Conservation (phyloP, 2,113 vertebrate genomes). For the Pantherophis guttatus region DNA sequence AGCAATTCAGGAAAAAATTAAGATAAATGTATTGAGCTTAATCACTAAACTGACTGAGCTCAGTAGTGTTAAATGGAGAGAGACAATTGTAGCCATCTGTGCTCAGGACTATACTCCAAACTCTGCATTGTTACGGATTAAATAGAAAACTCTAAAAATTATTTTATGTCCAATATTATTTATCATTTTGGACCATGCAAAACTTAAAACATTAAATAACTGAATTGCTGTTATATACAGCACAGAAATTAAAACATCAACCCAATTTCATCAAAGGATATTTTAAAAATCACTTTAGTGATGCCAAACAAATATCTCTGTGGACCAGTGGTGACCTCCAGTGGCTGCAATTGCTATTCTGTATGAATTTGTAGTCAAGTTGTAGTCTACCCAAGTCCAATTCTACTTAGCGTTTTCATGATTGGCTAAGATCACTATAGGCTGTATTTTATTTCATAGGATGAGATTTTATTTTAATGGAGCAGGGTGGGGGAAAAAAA, state of each 20-base stretch:
- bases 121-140: neutral
- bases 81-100: neutral
- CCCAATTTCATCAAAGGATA: neutral
- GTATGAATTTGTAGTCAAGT: neutral
- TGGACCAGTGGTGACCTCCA: slow-evolving; percentile 55
- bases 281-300: neutral
- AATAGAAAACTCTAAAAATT: neutral
- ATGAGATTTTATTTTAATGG: neutral
- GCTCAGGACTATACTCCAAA: too few species aligned
- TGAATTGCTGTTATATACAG: slow-evolving; percentile 33
- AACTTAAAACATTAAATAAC: slow-evolving; percentile 18
- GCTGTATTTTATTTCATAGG: neutral
- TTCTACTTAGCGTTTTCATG: neutral
- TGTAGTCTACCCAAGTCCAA: neutral
- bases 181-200: neutral
- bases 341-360: slow-evolving; percentile 26
- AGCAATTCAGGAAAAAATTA: neutral
- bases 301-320: neutral
- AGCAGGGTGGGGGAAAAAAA: too few species aligned
- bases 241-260: slow-evolving; percentile 18
- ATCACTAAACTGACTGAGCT: neutral
- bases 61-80: neutral
- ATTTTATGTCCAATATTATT: neutral
- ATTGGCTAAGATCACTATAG: neutral
- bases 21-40: neutral